These are phyloP conservation scores for Hirtodrosophila confusa DNA, from an alignment of 2,888 invertebrate species.

Conservation along the genomic window DNA sequence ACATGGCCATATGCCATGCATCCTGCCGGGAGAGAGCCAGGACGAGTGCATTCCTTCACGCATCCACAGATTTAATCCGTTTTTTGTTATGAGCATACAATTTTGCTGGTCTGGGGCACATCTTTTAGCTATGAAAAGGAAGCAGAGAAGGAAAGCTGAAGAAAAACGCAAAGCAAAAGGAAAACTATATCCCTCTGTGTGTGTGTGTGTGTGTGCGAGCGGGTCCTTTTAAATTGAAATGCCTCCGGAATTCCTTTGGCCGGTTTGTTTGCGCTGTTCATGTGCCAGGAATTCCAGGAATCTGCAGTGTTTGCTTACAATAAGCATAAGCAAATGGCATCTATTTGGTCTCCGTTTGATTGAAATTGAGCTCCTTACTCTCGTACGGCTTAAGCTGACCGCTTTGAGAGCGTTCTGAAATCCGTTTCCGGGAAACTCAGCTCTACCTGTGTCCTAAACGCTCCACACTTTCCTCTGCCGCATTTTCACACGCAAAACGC, in stretches of 20 bases:
- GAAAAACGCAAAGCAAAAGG: slow-evolving; percentile 16
- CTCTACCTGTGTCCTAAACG: slow-evolving; percentile 19
- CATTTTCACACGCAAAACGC: slow-evolving; percentile 45
- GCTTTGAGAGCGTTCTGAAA: background rate
- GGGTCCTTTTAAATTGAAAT: slow-evolving; percentile 46
- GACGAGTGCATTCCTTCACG: slow-evolving; percentile 54
- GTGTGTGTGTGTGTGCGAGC: slow-evolving; percentile 15
- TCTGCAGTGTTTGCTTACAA: slow-evolving; percentile 44
- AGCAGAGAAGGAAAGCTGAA: slow-evolving; percentile 7
- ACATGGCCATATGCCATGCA: background rate
- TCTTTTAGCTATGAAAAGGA: slow-evolving; percentile 15
- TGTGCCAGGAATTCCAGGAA: slow-evolving; percentile 45
- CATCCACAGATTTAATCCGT: slow-evolving; percentile 53
- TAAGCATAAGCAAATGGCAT: slow-evolving; percentile 39
- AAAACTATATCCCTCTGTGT: slow-evolving; percentile 16
- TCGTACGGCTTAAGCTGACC: background rate
- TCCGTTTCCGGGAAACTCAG: slow-evolving; percentile 12
- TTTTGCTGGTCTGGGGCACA: slow-evolving; percentile 15
- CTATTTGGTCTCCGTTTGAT: slow-evolving; percentile 20
- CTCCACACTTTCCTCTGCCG: background rate
- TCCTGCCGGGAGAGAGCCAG: slow-evolving; percentile 3
- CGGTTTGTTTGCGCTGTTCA: slow-evolving; percentile 20
- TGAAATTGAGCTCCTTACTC: slow-evolving; percentile 22
- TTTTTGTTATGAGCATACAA: slow-evolving; percentile 51
- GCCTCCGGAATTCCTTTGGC: slow-evolving; percentile 9